These are phyloP conservation scores for Hermodice carunculata DNA, from an alignment of 2,888 invertebrate species.

Conservation along the genomic window DNA sequence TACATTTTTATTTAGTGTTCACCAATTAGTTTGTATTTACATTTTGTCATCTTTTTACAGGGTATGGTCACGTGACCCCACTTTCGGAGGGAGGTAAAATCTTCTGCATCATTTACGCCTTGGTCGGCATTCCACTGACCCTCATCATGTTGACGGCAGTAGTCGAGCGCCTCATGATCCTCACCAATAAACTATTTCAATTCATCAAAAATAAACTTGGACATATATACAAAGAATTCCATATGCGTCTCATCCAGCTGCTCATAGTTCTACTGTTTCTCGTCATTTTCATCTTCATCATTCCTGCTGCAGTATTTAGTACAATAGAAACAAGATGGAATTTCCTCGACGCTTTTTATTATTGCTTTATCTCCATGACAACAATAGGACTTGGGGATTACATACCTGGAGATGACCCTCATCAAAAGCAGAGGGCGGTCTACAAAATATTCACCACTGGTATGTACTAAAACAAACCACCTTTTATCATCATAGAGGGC, in stretches of 20 bases:
- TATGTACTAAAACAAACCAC: slow-evolving; percentile 70
- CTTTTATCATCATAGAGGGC: too few relatives aligned
- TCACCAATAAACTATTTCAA: slow-evolving; percentile 80
- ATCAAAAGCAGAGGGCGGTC: slow-evolving; percentile 82
- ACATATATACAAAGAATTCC: slow-evolving; percentile 60
- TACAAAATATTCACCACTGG: slow-evolving; percentile 87
- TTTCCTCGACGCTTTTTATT: slow-evolving; percentile 88
- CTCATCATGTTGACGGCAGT: slow-evolving; percentile 85
- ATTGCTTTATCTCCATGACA: slow-evolving; percentile 90
- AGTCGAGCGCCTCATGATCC: slow-evolving; percentile 84
- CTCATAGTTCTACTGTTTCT: slow-evolving; percentile 74
- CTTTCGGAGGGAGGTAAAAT: slow-evolving; percentile 87
- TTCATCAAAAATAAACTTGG: slow-evolving; percentile 59
- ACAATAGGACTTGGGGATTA: slow-evolving; percentile 90
- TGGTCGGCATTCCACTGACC: slow-evolving; percentile 87
- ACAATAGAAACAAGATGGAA: slow-evolving; percentile 85
- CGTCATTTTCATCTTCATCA: slow-evolving; percentile 77
- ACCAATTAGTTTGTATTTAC: too few relatives aligned
- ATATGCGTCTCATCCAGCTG: slow-evolving; percentile 82
- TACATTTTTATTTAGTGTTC: too few relatives aligned
- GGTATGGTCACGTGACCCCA: slow-evolving; percentile 91
- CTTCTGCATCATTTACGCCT: slow-evolving; percentile 88
- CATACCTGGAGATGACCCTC: slow-evolving; percentile 85
- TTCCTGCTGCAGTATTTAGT: slow-evolving; percentile 84
- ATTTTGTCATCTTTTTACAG: too few relatives aligned